Evolutionary conservation across 2,113 vertebrate genomes (phyloP).

Genomic region (Rhagologus leucostigma): DNA sequence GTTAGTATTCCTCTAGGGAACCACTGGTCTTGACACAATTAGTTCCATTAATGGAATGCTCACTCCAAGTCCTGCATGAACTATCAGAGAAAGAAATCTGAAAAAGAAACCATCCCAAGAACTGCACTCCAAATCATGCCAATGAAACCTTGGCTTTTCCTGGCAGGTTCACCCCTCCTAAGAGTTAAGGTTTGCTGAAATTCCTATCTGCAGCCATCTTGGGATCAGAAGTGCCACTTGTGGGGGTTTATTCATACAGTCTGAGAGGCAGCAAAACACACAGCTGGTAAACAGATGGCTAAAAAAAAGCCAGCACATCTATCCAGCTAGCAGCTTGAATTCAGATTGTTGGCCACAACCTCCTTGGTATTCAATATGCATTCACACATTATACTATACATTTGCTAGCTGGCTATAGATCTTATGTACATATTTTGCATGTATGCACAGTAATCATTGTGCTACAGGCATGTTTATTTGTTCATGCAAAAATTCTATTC

Average conservation of each 20-base stretch:
- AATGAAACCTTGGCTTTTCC: background rate
- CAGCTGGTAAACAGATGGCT: background rate
- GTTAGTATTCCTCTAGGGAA: background rate
- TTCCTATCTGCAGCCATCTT: background rate
- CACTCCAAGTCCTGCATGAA: background rate
- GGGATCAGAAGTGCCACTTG: background rate
- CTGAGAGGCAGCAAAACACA: background rate
- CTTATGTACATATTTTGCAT: background rate
- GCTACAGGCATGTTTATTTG: background rate
- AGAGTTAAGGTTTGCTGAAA: background rate
- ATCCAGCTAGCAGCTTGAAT: background rate
- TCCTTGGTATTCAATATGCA: background rate
- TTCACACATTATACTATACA: background rate
- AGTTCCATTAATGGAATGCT: too few species aligned
- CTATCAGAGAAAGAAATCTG: background rate
- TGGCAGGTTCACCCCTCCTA: background rate
- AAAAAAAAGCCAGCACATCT: background rate
- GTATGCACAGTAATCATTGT: background rate
- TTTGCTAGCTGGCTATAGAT: background rate
- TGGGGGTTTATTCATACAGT: background rate
- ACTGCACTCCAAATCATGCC: fast-evolving
- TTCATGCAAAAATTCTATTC: background rate
- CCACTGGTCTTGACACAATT: background rate
- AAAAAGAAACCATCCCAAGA: background rate
- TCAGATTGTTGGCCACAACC: background rate